These are phyloP conservation scores for Cylas formicarius DNA, from an alignment of 1,140 invertebrate genomes.

Conservation along the genomic window DNA sequence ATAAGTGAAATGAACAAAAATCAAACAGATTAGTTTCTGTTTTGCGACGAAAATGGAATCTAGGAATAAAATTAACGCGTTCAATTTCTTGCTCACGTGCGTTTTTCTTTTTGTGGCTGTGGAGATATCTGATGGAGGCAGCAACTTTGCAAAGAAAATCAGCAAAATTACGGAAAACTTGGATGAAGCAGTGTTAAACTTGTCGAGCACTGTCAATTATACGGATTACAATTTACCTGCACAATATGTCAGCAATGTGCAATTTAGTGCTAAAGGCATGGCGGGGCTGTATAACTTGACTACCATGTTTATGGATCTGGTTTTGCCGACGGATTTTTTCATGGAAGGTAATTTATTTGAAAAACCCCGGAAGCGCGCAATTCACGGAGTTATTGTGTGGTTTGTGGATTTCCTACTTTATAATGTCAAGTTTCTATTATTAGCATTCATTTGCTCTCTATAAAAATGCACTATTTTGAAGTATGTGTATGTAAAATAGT, in stretches of 20 bases:
- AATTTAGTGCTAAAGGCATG: constrained; percentile 52
- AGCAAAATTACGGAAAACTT: constrained; percentile 44
- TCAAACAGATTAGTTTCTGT: too few relatives aligned
- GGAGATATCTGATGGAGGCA: constrained; percentile 23
- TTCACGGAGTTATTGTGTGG: too few relatives aligned
- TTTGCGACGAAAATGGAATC: too few relatives aligned
- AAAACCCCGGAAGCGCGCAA: too few relatives aligned
- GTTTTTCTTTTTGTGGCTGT: constrained; percentile 28
- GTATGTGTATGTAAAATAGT: too few relatives aligned
- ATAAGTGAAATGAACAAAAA: too few relatives aligned
- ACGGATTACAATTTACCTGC: constrained; percentile 40
- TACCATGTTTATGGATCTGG: constrained; percentile 48
- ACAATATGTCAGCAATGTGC: constrained; percentile 35
- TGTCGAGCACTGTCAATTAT: constrained; percentile 44
- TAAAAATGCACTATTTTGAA: too few relatives aligned
- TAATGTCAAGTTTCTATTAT: too few relatives aligned
- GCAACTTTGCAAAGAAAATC: constrained; percentile 35
- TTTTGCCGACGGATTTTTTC: constrained; percentile 46
- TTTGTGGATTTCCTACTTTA: too few relatives aligned
- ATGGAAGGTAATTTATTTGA: constrained; percentile 53
- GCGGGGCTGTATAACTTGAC: constrained; percentile 54
- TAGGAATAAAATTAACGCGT: constrained; percentile 19
- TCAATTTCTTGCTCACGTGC: constrained; percentile 28
- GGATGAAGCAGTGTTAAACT: constrained; percentile 42
- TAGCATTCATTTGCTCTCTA: too few relatives aligned